These are phyloP conservation scores for Babylonia areolata DNA, from an alignment of 1,140 invertebrate genomes.

Conservation along the genomic window DNA sequence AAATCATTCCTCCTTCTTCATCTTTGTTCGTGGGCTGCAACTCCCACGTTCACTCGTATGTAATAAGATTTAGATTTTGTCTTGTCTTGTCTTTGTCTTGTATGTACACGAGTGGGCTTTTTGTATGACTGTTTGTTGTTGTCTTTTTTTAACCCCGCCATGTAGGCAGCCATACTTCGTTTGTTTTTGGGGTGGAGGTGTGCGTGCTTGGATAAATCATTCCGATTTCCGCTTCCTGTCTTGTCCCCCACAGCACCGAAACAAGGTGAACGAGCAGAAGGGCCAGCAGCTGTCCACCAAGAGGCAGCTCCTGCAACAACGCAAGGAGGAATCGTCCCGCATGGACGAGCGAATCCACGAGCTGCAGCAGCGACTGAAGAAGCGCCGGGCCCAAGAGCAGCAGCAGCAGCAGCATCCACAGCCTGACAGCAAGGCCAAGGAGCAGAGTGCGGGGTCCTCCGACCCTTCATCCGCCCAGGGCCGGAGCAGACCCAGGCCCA, in stretches of 20 bases:
- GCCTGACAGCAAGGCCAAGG: slow-evolving; percentile 81
- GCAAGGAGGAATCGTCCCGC: slow-evolving; percentile 91
- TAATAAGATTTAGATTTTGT: no score
- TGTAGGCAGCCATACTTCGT: no score
- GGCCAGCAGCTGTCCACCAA: slow-evolving; percentile 90
- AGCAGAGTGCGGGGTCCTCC: not conserved
- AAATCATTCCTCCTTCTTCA: no score
- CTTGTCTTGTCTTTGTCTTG: no score
- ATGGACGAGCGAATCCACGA: slow-evolving; percentile 96
- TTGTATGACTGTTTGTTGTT: no score
- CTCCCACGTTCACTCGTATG: no score
- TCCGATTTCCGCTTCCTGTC: no score
- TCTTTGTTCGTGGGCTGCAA: no score
- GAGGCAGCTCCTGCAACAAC: slow-evolving; percentile 87
- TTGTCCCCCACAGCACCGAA: slow-evolving; percentile 97
- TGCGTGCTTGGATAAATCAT: no score
- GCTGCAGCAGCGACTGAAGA: slow-evolving; percentile 90
- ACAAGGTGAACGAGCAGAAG: slow-evolving; percentile 96
- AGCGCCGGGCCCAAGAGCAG: slow-evolving; percentile 82
- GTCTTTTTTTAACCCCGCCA: no score
- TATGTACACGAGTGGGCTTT: no score
- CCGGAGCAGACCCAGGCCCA: slow-evolving; percentile 51
- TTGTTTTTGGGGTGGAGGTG: no score
- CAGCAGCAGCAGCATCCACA: slow-evolving; percentile 90
- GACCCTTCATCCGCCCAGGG: not conserved